phyloP scores from a whole-genome alignment of 2,113 vertebrate genomes.

The Sciurus niger region DNA sequence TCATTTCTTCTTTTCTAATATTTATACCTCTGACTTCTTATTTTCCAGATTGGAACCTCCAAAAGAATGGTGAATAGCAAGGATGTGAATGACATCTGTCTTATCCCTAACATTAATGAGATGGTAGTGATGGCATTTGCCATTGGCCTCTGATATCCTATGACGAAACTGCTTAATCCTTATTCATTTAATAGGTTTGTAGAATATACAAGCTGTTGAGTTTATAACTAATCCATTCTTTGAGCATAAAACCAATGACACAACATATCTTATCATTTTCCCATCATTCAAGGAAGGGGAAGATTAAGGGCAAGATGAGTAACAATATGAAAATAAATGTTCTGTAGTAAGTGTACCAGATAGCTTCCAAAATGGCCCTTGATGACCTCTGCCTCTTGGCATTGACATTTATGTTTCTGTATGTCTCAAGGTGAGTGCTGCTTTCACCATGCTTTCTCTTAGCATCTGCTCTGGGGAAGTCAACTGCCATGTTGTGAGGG shows the following conservation, averaged over 20 bases:
- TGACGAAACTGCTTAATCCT: background rate
- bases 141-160: background rate
- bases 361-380: background rate
- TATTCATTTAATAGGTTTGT: background rate
- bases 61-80: background rate
- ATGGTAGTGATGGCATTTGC: background rate
- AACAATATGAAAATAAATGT: background rate
- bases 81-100: background rate
- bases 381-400: background rate
- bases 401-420: background rate
- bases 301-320: background rate
- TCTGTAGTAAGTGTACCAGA: background rate
- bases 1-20: conserved; percentile 18
- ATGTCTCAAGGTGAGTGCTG: background rate
- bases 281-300: background rate
- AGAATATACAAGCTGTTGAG: background rate
- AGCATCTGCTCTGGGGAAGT: background rate
- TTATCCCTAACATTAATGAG: background rate
- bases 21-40: background rate
- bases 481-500: background rate
- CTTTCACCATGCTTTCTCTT: background rate
- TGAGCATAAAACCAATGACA: background rate
- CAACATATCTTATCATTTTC: background rate
- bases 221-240: background rate
- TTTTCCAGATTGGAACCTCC: background rate